Conservation (phyloP, 2,797 vertebrate species). For the Tokudaia tokunoshimensis region DNA sequence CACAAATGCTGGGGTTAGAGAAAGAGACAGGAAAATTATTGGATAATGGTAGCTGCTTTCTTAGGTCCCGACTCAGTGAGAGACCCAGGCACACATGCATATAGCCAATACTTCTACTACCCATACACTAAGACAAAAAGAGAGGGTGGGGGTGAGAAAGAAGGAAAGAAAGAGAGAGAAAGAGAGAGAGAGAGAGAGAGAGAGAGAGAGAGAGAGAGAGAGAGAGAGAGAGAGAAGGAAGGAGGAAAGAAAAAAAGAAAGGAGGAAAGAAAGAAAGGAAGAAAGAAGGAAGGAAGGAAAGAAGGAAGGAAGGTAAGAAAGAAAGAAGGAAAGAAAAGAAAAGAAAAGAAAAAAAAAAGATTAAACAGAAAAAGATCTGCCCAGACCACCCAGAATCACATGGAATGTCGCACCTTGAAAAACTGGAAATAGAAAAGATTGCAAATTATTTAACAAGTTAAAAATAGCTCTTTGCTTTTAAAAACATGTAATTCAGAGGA, state of each 20-base stretch:
- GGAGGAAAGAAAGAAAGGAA: rapidly evolving
- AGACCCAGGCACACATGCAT: not conserved
- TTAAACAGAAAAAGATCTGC: not conserved
- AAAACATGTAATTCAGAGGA: not conserved
- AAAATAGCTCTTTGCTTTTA: not conserved
- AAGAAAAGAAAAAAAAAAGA: not conserved
- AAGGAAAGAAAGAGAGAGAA: too few species aligned
- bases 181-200: rapidly evolving
- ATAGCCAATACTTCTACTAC: too few species aligned
- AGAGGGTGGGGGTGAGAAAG: too few species aligned
- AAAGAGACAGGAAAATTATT: not conserved
- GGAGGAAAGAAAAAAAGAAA: too few species aligned
- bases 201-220: too few species aligned
- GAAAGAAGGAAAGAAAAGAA: rapidly evolving
- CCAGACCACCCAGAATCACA: not conserved
- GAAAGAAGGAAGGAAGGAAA: rapidly evolving
- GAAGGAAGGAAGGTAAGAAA: rapidly evolving
- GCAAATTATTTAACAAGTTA: constrained; percentile 34
- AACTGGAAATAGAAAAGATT: not conserved
- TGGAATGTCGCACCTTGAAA: not conserved
- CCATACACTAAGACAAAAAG: not conserved
- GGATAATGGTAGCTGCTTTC: not conserved
- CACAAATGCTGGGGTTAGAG: not conserved
- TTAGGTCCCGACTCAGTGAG: not conserved
- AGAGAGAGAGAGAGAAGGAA: not conserved